Percentiles rank a stretch among this genome's conserved stretches.
These are phyloP conservation scores for Felis chaus DNA, from an alignment of 2,113 vertebrate species.

Conservation along the genomic window DNA sequence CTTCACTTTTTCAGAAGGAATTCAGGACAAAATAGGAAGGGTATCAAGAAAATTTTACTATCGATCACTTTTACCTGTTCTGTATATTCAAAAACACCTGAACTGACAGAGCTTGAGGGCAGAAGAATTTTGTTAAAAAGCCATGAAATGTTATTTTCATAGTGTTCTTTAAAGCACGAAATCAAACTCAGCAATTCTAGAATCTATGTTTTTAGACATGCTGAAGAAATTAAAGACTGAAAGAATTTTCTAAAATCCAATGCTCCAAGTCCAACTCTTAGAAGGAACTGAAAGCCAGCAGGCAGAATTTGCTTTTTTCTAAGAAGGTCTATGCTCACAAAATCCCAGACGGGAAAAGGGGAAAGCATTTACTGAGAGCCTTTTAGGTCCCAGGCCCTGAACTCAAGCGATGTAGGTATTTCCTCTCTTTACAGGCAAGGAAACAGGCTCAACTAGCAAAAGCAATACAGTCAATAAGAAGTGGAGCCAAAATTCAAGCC, in stretches of 20 bases:
- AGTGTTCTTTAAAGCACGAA: constrained; percentile 39
- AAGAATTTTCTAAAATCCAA: constrained; percentile 21
- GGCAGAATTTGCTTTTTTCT: not conserved
- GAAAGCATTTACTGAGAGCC: not conserved
- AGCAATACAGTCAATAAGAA: not conserved
- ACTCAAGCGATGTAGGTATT: not conserved
- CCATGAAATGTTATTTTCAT: constrained; percentile 2
- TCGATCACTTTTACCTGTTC: constrained; percentile 27
- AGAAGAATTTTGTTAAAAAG: not conserved
- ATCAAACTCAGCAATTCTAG: constrained; percentile 31
- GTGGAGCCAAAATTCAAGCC: not conserved
- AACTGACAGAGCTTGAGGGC: not conserved
- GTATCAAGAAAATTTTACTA: constrained; percentile 22
- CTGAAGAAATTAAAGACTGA: constrained; percentile 36
- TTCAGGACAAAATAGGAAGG: constrained; percentile 23
- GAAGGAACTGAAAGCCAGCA: not conserved
- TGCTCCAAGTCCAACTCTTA: constrained; percentile 27
- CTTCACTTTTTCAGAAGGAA: constrained; percentile 45
- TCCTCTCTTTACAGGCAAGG: not conserved
- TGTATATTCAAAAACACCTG: not conserved
- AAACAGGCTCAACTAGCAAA: not conserved
- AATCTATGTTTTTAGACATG: not conserved
- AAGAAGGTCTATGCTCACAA: not conserved
- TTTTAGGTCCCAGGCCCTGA: not conserved
- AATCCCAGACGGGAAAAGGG: not conserved